Evolutionary conservation across 2,888 invertebrate species (phyloP), one percentile per base, ranked within the genome.

Genomic region (Teinopalpus imperialis): DNA sequence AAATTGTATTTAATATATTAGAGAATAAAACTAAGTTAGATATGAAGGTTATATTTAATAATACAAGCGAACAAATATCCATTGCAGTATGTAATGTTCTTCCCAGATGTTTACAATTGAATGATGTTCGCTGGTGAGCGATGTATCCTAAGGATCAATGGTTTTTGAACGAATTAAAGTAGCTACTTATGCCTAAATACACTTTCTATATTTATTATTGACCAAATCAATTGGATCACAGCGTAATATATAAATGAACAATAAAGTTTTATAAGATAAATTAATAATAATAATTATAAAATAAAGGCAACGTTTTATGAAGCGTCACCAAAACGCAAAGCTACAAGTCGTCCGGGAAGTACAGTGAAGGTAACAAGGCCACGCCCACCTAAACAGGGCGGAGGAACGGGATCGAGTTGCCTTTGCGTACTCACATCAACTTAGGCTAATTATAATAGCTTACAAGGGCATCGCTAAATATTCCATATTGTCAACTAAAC

Each of bases 371-470:
- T n/a, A n/a, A n/a, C n/a, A n/a, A n/a, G n/a, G n/a, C n/a, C n/a
- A n/a, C n/a, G n/a, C n/a, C n/a, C n/a, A n/a, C n/a, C n/a, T n/a
- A n/a, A n/a, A n/a, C n/a, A n/a, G n/a, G n/a, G n/a, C n/a, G n/a
- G n/a, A n/a, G n/a, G n/a, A n/a, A n/a, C n/a, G n/a, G 12, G 2
- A n/a, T 10, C 24, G 1, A 24, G 16, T 42, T 26, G 18, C 16
- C 12, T 18, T 32, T 32, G 36, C 36, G 9, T 26, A 42, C 12
- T 18, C 18, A 27, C 14, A 18, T 13, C 12, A 6, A 26, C 8
- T 26, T 21, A 40, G 20, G 37, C 30, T 23, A 26, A 42, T 26
- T 20, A 34, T 12, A 42, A 1, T 10, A 7, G 6, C 6, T 42
- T 20, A 26, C 14, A 16, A 16, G 4, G 13, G n/a, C 2, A 2